Evolutionary conservation across 2,888 invertebrate species (phyloP).

Genomic region (Pachycephus smyrnensis): DNA sequence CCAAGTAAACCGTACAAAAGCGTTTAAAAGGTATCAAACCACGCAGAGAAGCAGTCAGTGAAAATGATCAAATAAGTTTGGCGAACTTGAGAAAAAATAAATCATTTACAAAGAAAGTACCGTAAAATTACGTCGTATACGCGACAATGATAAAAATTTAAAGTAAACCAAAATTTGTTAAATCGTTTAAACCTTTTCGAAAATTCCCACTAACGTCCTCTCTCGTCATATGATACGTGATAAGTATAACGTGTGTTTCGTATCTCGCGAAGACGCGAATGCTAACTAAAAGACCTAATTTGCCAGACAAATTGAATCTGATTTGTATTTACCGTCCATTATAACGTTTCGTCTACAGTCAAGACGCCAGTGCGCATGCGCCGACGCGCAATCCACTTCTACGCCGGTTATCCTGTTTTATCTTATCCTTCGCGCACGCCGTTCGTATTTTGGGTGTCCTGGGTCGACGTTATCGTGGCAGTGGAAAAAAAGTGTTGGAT

Average conservation of each 20-base stretch:
- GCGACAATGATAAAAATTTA: neutral
- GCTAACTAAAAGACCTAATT: slow-evolving; percentile 5
- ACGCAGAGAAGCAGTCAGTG: neutral
- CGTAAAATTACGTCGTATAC: too few relatives aligned
- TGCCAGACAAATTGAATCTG: neutral
- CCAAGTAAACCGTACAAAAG: neutral
- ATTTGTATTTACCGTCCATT: neutral
- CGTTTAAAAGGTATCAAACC: neutral
- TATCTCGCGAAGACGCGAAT: neutral
- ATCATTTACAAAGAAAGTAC: neutral
- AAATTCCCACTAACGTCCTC: neutral
- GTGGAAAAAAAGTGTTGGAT: neutral
- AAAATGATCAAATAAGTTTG: neutral
- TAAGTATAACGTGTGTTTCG: neutral
- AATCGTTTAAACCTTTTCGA: neutral
- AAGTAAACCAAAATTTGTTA: neutral
- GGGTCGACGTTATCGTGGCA: neutral
- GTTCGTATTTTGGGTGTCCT: neutral
- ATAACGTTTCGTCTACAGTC: neutral
- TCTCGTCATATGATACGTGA: neutral
- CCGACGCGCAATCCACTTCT: neutral
- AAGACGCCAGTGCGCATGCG: neutral
- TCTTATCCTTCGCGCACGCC: neutral
- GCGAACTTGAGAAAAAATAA: neutral
- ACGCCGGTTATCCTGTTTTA: neutral